These are phyloP conservation scores for Drosophila recens DNA, from an alignment of 2,888 invertebrate genomes.

Conservation along the genomic window DNA sequence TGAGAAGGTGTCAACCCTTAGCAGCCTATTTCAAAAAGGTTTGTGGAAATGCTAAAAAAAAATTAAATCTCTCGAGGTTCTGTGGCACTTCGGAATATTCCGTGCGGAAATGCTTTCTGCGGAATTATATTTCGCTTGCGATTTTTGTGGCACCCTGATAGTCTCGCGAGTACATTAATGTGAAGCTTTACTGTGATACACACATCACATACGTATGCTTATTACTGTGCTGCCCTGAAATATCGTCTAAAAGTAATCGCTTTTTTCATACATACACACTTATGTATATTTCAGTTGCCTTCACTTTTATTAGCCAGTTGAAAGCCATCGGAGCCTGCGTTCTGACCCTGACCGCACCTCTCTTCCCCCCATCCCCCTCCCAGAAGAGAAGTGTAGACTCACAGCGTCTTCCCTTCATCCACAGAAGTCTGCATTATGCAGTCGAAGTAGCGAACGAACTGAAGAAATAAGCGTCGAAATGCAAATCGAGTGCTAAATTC, in stretches of 20 bases:
- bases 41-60: too few relatives aligned
- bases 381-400: not conserved
- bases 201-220: not conserved
- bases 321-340: conserved; percentile 10
- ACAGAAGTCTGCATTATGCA: conserved; percentile 11
- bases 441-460: not conserved
- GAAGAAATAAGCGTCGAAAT: conserved; percentile 39
- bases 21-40: too few relatives aligned
- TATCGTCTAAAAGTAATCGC: not conserved
- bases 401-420: too few relatives aligned
- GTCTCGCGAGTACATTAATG: not conserved
- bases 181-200: conserved; percentile 18
- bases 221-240: not conserved
- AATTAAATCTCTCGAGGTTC: too few relatives aligned
- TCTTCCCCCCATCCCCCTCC: not conserved
- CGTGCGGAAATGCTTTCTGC: too few relatives aligned
- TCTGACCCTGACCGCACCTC: conserved; percentile 26
- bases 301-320: conserved; percentile 63
- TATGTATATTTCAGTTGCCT: conserved; percentile 3
- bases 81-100: too few relatives aligned
- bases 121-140: too few relatives aligned
- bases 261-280: not conserved
- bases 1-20: too few relatives aligned
- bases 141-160: too few relatives aligned
- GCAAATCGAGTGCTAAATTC: conserved; percentile 61